phyloP scores from a whole-genome alignment of 2,888 invertebrate species.

The Endomychus coccineus region DNA sequence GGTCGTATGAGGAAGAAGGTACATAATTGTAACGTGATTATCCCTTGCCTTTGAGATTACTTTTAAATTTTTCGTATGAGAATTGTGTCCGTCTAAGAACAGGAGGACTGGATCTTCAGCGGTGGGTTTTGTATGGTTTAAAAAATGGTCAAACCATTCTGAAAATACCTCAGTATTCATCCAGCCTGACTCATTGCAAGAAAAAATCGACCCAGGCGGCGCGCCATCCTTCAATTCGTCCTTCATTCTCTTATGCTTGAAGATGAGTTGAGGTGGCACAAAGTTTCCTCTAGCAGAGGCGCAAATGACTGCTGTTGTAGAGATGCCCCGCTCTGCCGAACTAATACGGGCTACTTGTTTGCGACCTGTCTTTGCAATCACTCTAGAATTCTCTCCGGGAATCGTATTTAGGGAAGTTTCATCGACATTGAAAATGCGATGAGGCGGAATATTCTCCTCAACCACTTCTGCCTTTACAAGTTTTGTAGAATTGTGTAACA shows the following conservation, averaged over 20 bases:
- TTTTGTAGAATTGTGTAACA: slow-evolving; percentile 11
- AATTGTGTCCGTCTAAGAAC: too few relatives aligned
- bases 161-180: too few relatives aligned
- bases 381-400: slow-evolving; percentile 24
- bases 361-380: slow-evolving; percentile 25
- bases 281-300: slow-evolving; percentile 25
- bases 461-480: slow-evolving; percentile 1
- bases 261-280: slow-evolving; percentile 29
- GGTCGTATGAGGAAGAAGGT: too few relatives aligned
- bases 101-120: too few relatives aligned
- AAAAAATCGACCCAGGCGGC: too few relatives aligned
- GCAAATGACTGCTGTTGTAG: slow-evolving; percentile 25
- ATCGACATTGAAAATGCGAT: slow-evolving; percentile 16
- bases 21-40: too few relatives aligned
- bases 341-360: slow-evolving; percentile 27
- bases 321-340: slow-evolving; percentile 26
- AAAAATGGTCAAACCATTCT: too few relatives aligned
- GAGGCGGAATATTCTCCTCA: too few relatives aligned
- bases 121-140: too few relatives aligned
- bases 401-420: slow-evolving; percentile 21
- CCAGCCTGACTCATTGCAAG: too few relatives aligned
- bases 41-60: too few relatives aligned
- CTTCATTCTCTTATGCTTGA: slow-evolving; percentile 32
- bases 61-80: too few relatives aligned
- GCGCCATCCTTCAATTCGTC: slow-evolving; percentile 27